These are phyloP conservation scores for Armadillidium nasatum DNA, from an alignment of 1,140 invertebrate genomes.

Conservation along the genomic window DNA sequence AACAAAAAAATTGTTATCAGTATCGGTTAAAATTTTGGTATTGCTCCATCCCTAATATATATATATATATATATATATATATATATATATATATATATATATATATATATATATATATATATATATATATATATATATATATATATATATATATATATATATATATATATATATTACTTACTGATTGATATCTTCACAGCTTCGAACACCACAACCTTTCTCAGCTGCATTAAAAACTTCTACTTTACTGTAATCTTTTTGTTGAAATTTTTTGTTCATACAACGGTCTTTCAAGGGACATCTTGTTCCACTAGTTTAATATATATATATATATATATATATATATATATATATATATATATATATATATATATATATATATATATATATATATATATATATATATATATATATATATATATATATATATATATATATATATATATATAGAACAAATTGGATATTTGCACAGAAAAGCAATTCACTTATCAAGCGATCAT, in stretches of 20 bases:
- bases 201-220: slow-evolving; percentile 87
- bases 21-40: too few species aligned
- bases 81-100: too few species aligned
- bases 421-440: slow-evolving; percentile 1
- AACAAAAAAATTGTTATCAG: too few species aligned
- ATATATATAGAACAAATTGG: too few species aligned
- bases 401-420: slow-evolving; percentile 13
- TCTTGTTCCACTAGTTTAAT: slow-evolving; percentile 68
- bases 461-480: too few species aligned
- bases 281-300: slow-evolving; percentile 82
- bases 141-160: too few species aligned
- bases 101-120: too few species aligned
- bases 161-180: slow-evolving; percentile 54
- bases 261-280: slow-evolving; percentile 91
- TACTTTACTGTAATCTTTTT: slow-evolving; percentile 73
- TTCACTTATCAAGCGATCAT: too few species aligned
- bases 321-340: neutral
- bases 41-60: too few species aligned
- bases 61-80: too few species aligned
- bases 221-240: slow-evolving; percentile 85
- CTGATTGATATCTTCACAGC: slow-evolving; percentile 67
- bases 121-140: too few species aligned
- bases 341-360: slow-evolving; percentile 28
- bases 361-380: slow-evolving; percentile 26
- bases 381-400: slow-evolving; percentile 18